These are phyloP conservation scores for Zoroaster sp. DNA, from an alignment of 53 echinoderm and acorn worm species.

Conservation along the genomic window DNA sequence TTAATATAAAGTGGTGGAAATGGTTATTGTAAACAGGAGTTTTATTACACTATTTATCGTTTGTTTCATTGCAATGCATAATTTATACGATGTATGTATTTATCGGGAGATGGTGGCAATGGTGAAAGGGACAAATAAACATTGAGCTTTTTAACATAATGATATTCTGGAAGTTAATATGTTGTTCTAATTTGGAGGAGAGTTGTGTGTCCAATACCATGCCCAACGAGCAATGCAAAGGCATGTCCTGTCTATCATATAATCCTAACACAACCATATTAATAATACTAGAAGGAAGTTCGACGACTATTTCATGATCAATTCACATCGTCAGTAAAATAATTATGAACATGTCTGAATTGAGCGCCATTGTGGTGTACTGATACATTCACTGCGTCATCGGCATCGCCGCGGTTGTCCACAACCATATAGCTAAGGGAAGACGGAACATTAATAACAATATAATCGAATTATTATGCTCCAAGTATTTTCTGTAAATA, in stretches of 20 bases:
- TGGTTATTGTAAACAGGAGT: background rate
- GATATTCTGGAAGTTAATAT: background rate
- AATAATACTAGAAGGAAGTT: background rate
- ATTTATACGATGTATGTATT: background rate
- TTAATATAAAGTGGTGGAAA: background rate
- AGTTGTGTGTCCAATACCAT: background rate
- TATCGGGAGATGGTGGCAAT: background rate
- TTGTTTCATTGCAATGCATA: background rate
- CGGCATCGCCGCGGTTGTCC: too few species aligned
- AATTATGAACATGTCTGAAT: too few species aligned
- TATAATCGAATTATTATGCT: too few species aligned
- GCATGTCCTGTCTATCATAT: background rate
- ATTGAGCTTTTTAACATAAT: slow-evolving; percentile 1
- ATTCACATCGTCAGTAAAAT: too few species aligned
- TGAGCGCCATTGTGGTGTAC: too few species aligned
- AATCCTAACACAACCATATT: background rate
- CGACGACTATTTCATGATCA: background rate
- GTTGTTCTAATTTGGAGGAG: background rate
- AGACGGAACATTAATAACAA: too few species aligned
- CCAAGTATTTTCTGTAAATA: too few species aligned
- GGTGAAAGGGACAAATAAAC: slow-evolving; percentile 12
- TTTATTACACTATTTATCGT: background rate
- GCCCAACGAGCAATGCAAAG: background rate
- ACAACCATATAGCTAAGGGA: too few species aligned
- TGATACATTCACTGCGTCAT: too few species aligned